These are phyloP conservation scores for Hyles lineata DNA, from an alignment of 2,888 invertebrate genomes.

Conservation along the genomic window DNA sequence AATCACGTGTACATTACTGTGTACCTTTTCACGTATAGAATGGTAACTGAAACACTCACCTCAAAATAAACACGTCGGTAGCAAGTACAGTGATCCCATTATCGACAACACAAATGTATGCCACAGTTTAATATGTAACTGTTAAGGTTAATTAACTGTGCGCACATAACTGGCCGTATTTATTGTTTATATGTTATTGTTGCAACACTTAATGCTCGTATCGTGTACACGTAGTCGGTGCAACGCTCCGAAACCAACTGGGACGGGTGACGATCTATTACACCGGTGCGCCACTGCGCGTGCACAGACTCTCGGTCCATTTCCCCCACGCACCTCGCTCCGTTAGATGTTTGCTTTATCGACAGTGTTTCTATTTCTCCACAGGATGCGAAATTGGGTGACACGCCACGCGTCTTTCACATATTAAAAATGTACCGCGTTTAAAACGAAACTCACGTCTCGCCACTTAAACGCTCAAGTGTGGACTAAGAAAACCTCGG, in stretches of 20 bases:
- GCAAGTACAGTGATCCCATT: slow-evolving; percentile 51
- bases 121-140: slow-evolving; percentile 26
- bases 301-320: slow-evolving; percentile 80
- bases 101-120: slow-evolving; percentile 48
- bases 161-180: slow-evolving; percentile 47
- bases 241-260: slow-evolving; percentile 83
- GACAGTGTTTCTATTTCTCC: slow-evolving; percentile 47
- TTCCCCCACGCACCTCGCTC: slow-evolving; percentile 82
- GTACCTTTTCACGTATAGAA: background rate
- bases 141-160: slow-evolving; percentile 32
- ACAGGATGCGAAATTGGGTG: slow-evolving; percentile 26
- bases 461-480: slow-evolving; percentile 4
- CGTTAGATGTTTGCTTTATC: slow-evolving; percentile 76
- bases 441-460: slow-evolving; percentile 27
- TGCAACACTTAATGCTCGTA: slow-evolving; percentile 56
- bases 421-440: background rate
- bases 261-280: slow-evolving; percentile 80
- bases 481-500: slow-evolving; percentile 1
- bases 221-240: slow-evolving; percentile 76
- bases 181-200: slow-evolving; percentile 46
- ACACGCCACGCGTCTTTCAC: slow-evolving; percentile 19
- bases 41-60: slow-evolving; percentile 26
- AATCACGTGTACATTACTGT: background rate
- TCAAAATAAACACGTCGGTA: slow-evolving; percentile 28
- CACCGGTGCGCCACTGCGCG: slow-evolving; percentile 80